These are phyloP conservation scores for Eutolmus rufibarbis DNA, from an alignment of 2,888 invertebrate species.

Conservation along the genomic window DNA sequence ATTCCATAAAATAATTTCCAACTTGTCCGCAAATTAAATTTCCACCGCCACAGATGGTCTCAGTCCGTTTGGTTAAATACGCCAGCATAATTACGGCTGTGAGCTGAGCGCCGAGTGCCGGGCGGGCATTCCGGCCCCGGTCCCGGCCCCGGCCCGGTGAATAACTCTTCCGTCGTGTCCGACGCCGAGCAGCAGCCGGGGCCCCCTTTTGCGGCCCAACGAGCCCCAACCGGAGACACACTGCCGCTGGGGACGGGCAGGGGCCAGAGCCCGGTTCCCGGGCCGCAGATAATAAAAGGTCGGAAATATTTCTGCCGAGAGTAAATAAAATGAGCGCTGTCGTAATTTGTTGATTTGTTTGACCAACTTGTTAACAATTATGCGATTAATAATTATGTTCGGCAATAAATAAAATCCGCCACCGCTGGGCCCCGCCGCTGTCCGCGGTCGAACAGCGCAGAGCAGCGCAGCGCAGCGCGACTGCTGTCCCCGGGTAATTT, in stretches of 20 bases:
- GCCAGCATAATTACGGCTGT: slow-evolving; percentile 6
- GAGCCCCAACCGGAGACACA: not conserved
- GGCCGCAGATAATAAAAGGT: slow-evolving; percentile 19
- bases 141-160: not conserved
- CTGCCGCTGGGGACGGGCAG: not conserved
- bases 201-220: not conserved
- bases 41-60: slow-evolving; percentile 22
- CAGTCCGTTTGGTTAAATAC: slow-evolving; percentile 19
- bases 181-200: not conserved
- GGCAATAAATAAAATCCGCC: slow-evolving; percentile 19
- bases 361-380: slow-evolving; percentile 35
- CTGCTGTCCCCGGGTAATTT: not conserved
- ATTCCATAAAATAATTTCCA: slow-evolving; percentile 28
- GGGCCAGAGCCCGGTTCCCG: not conserved
- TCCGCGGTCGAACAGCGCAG: not conserved
- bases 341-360: slow-evolving; percentile 34
- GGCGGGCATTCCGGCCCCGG: not conserved
- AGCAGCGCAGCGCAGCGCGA: not conserved
- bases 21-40: slow-evolving; percentile 36
- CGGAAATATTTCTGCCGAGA: slow-evolving; percentile 12
- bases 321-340: slow-evolving; percentile 34
- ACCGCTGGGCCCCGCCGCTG: not conserved
- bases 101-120: not conserved
- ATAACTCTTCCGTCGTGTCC: not conserved
- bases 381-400: slow-evolving; percentile 32